phyloP scores from a whole-genome alignment of 2,797 vertebrate species.

The Enteromius radiatus region DNA sequence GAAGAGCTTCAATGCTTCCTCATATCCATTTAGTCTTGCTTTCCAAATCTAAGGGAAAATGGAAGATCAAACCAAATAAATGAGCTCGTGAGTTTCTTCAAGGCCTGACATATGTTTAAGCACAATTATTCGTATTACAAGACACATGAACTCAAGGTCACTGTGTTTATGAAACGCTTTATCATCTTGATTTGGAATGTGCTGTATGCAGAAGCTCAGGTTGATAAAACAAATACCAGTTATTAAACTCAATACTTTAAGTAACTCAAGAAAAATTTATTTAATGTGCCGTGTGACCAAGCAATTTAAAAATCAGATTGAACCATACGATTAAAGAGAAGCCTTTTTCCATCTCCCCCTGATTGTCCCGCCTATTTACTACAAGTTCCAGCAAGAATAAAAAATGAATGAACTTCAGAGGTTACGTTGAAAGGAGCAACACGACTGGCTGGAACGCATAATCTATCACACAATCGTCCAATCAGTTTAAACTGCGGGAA shows the following conservation, averaged over 20 bases:
- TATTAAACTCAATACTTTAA: not conserved
- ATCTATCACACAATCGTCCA: not conserved
- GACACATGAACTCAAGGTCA: not conserved
- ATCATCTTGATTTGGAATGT: not conserved
- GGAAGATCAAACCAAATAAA: slow-evolving; percentile 6
- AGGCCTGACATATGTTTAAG: not conserved
- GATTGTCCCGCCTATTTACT: not conserved
- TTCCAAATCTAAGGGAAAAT: slow-evolving; percentile 86
- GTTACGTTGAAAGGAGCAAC: not conserved
- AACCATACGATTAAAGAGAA: not conserved
- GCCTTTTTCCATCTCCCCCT: not conserved
- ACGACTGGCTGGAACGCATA: not conserved
- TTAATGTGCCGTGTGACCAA: not conserved
- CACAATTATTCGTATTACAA: not conserved
- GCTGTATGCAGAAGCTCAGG: not conserved
- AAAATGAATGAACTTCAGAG: not conserved
- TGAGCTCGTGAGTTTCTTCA: not conserved
- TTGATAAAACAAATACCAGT: not conserved
- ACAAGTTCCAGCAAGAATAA: slow-evolving; percentile 7
- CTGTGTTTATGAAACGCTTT: not conserved
- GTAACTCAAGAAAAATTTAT: not conserved
- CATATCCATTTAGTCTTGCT: slow-evolving; percentile 94
- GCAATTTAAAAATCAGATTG: not conserved
- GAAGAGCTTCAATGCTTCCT: slow-evolving; percentile 95
- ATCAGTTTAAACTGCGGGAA: not conserved